A percentile compares a stretch with the other conserved stretches of the same genome.
Evolutionary conservation across 2,113 vertebrate species (phyloP).

Genomic region (Upupa epops): DNA sequence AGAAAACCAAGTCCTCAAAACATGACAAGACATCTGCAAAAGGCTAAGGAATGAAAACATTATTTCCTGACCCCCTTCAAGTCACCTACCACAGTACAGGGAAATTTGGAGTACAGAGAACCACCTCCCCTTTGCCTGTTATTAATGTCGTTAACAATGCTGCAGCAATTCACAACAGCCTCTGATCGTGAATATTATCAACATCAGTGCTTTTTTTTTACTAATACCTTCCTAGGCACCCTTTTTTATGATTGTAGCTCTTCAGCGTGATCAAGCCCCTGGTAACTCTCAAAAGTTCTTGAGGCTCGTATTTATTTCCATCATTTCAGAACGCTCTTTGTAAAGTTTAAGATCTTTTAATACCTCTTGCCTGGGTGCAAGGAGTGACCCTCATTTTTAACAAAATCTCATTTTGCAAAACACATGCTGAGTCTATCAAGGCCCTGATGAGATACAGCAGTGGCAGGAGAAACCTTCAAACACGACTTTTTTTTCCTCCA

Average conservation of each 20-base stretch:
- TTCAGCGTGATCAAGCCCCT: not conserved
- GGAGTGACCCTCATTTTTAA: constrained; percentile 18
- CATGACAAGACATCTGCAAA: not conserved
- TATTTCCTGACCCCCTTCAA: not conserved
- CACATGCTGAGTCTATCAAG: constrained; percentile 37
- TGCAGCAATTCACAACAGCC: not conserved
- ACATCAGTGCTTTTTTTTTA: not conserved
- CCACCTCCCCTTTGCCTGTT: not conserved
- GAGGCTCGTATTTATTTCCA: constrained; percentile 21
- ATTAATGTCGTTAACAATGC: not conserved
- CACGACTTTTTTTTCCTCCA: constrained; percentile 30
- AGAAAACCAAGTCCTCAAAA: not conserved
- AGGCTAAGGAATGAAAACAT: not conserved
- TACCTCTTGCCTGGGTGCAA: constrained; percentile 11
- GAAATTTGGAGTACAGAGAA: not conserved
- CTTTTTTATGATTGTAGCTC: not conserved
- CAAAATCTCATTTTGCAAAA: constrained; percentile 52
- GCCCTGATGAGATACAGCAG: constrained; percentile 37
- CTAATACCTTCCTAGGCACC: not conserved
- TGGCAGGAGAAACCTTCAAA: constrained; percentile 32
- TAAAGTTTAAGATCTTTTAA: constrained; percentile 52
- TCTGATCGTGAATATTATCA: not conserved
- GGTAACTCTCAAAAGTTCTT: constrained; percentile 26
- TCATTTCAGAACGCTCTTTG: constrained; percentile 22
- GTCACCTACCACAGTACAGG: not conserved